These are phyloP conservation scores for Chromoteleia sp. DNA, from an alignment of 2,888 invertebrate genomes.

Conservation along the genomic window DNA sequence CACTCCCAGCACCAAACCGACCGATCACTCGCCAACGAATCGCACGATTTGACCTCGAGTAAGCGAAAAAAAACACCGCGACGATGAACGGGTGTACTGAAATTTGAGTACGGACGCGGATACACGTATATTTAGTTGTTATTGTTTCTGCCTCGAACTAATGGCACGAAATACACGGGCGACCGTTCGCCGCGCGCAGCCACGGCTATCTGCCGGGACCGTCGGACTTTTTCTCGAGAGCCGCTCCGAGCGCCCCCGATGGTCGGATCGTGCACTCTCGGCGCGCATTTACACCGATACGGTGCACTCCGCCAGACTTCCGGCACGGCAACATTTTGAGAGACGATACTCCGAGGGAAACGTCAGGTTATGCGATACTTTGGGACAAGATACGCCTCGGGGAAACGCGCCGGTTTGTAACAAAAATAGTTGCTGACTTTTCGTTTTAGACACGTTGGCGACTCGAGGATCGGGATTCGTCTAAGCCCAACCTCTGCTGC, in stretches of 20 bases:
- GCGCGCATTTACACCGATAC: conserved; percentile 70
- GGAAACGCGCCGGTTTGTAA: conserved; percentile 6
- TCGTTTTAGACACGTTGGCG: conserved; percentile 22
- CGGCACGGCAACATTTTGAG: conserved; percentile 56
- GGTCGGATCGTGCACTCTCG: conserved; percentile 67
- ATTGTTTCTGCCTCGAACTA: conserved; percentile 1
- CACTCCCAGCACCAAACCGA: too few relatives aligned
- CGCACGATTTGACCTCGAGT: too few relatives aligned
- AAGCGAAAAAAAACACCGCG: too few relatives aligned
- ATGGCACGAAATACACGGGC: conserved; percentile 56
- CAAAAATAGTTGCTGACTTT: conserved; percentile 34
- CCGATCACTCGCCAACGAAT: too few relatives aligned
- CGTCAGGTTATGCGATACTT: conserved; percentile 30
- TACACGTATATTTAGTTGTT: too few relatives aligned
- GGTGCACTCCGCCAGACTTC: conserved; percentile 77
- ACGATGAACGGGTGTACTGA: too few relatives aligned
- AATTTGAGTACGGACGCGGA: too few relatives aligned
- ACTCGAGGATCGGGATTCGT: not conserved
- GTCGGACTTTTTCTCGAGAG: conserved; percentile 72
- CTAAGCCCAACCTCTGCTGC: not conserved
- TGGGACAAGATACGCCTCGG: conserved; percentile 19
- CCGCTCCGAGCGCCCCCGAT: conserved; percentile 75
- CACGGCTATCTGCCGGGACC: conserved; percentile 80
- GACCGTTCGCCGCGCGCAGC: conserved; percentile 80
- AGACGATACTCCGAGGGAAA: conserved; percentile 41